Evolutionary conservation across 37 sponge, comb jelly and placozoan species (phyloP), one percentile per base, ranked within the genome.

Genomic region (Cladorhizidae sp.): DNA sequence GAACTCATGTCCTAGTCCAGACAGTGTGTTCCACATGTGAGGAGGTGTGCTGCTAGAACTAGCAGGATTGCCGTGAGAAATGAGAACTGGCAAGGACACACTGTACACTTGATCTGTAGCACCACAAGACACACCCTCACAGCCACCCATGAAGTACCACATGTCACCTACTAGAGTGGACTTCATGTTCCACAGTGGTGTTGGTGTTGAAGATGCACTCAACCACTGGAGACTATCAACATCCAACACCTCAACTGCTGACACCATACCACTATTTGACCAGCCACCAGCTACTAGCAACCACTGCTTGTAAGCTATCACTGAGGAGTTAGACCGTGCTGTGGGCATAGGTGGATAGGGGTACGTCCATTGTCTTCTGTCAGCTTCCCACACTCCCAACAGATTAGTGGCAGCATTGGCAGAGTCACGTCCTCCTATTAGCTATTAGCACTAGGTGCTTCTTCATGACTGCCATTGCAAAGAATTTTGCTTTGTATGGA

Each of bases 271-370:
- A 29, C 35, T 31, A 29, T 74, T 1, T 31, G 35, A 17, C 23
- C 3, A 11, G 20, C 58, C 58, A 5, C 75, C 75, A 75, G 58
- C 75, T 20, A 75, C 75, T 28, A 54, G 11, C 18, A 75, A 12
- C 9, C n/a, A 55, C 9, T 28, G 7, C 1, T 14, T 35, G 57
- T 54, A 75, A 2, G 22, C 28, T 17, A 75, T 55, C 20, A 40
- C 75, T 56, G 57, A 2, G 14, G 56, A 49, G 1, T 54, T 17
- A 21, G 17, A 56, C 7, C 35, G 57, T 29, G 58, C 75, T 20
- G 57, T 75, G 39, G 57, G 56, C 58, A 75, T 54, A 1, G 54
- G 54, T 26, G 75, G 75, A 58, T 75, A 75, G 20, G 75, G 75
- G 12, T 51, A 12, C 35, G 33, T 2, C 75, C 75, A 75, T 1